These are phyloP conservation scores for Anguilla rostrata DNA, from an alignment of 2,113 vertebrate genomes.

Conservation along the genomic window DNA sequence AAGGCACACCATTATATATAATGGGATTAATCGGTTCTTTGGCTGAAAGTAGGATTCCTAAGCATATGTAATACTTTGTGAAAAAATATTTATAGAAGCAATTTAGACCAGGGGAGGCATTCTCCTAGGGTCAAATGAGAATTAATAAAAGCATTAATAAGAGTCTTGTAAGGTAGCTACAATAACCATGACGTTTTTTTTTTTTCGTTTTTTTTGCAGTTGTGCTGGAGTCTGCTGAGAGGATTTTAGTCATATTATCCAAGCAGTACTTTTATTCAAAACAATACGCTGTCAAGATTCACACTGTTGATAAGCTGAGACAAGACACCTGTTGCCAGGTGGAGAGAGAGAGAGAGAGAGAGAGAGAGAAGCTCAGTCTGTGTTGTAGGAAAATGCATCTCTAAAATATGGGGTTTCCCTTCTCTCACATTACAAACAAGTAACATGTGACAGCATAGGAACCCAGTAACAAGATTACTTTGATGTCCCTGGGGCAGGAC, in stretches of 20 bases:
- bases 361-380: not conserved
- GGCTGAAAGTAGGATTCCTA: not conserved
- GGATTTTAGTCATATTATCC: not conserved
- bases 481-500: not conserved
- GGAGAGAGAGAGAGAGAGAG: not conserved
- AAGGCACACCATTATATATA: conserved; percentile 24
- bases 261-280: not conserved
- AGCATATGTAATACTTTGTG: not conserved
- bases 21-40: conserved; percentile 28
- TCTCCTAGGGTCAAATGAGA: not conserved
- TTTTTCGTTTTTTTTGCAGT: not conserved
- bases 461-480: not conserved
- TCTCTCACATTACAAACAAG: not conserved
- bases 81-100: conserved; percentile 13
- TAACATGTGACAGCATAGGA: not conserved
- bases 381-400: not conserved
- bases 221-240: not conserved
- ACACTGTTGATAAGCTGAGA: not conserved
- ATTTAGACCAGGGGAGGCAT: not conserved
- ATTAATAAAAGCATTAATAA: not conserved
- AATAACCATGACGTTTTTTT: too few species aligned
- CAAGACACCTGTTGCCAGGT: not conserved
- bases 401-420: not conserved
- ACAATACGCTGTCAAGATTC: not conserved
- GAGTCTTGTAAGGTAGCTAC: too few species aligned